Percentiles rank a stretch among this genome's conserved stretches.
phyloP scores from a whole-genome alignment of 2,888 invertebrate species.

The Drosophila limbata region DNA sequence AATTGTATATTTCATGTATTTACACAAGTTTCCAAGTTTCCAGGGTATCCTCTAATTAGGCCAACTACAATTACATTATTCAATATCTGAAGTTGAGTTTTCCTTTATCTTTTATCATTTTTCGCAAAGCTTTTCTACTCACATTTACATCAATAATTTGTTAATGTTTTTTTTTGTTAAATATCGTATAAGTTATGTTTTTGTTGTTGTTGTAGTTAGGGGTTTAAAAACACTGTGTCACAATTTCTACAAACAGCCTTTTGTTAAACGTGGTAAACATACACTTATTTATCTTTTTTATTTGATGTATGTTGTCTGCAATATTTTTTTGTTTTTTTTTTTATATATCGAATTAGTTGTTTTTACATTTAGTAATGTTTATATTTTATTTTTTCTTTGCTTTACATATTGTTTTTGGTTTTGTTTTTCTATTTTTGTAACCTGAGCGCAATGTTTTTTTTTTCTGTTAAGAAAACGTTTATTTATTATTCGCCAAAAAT shows the following conservation, averaged over 20 bases:
- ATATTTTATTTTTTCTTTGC: conserved; percentile 17
- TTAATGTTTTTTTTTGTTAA: conserved; percentile 10
- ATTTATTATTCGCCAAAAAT: conserved; percentile 37
- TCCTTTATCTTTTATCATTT: conserved; percentile 1
- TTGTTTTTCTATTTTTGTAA: conserved; percentile 60
- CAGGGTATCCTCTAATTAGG: conserved; percentile 42
- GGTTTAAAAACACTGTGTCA: conserved; percentile 76
- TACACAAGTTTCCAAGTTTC: conserved; percentile 52
- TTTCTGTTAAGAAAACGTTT: conserved; percentile 53
- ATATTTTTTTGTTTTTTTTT: conserved; percentile 17
- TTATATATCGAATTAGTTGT: conserved; percentile 26
- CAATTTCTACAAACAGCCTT: conserved; percentile 84
- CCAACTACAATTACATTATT: conserved; percentile 46
- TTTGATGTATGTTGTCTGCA: conserved; percentile 42
- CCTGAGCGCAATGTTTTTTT: conserved; percentile 80
- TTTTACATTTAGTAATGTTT: conserved; percentile 40
- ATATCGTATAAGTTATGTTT: conserved; percentile 26
- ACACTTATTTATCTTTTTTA: conserved; percentile 45
- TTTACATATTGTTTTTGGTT: conserved; percentile 25
- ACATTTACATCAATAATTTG: conserved; percentile 60
- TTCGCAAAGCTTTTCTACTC: conserved; percentile 29
- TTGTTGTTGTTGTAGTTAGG: conserved; percentile 28
- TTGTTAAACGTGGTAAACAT: conserved; percentile 82
- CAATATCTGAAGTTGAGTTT: conserved; percentile 11
- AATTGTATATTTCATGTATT: conserved; percentile 48